Evolutionary conservation across 2,797 vertebrate genomes (phyloP), one percentile per base, ranked within the genome.

Genomic region (Tapera naevia): DNA sequence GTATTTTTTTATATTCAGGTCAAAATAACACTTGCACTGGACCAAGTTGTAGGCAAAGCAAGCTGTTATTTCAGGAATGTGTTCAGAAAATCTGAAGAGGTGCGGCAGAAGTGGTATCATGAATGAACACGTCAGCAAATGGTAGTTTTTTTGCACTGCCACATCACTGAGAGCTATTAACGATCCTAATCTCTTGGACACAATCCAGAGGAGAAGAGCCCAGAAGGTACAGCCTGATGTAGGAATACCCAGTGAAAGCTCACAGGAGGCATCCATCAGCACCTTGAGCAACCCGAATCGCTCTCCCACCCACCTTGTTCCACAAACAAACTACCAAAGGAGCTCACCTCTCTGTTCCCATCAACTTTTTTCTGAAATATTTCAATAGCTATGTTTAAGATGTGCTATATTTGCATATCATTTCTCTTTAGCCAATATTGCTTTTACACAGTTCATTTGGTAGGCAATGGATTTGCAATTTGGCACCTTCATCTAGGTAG

Each of bases 351-450:
- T 70, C 54, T 33, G 46, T 43, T 88, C 41, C 43, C 30, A 48
- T 35, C 8, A 2, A 4, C 41, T 84, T 62, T 85, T 35, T 41
- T 43, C 66, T 45, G 58, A 9, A 58, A n/a, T 54, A 84, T 65
- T 94, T 94, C 66, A 89, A 45, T 65, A 89, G 54, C 15, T 22
- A 65, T n/a, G 69, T 86, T 88, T 39, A 69, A 84, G 46, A 72
- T 0, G 1, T 71, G 72, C 46, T 75, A 6, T 81, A 93, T 84
- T 88, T 94, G 70, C 73, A 23, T 64, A 93, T 87, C 56, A 61
- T 9, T 45, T 82, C 81, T 78, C 93, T 90, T 17, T 80, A 89
- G 41, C 54, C 78, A 87, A n/a, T 84, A 90, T 48, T 92, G 70
- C 64, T 54, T 30, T 74, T 60, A 85, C 48, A 73, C 48, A 45